Evolutionary conservation across 2,797 vertebrate genomes (phyloP).

Genomic region (Halcyon chelicuti): DNA sequence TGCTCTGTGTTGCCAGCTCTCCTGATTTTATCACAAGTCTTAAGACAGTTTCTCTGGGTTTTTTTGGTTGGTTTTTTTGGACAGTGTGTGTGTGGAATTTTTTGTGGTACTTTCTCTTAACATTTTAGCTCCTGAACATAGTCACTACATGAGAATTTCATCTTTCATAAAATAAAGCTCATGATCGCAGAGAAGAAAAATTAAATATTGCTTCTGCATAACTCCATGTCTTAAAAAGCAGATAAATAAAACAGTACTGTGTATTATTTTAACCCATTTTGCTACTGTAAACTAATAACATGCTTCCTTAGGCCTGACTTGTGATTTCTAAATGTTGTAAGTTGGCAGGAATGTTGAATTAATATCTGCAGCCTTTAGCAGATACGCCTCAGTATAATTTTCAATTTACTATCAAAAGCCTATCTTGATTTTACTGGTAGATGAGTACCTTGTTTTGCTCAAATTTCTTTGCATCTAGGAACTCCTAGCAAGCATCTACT

Average conservation of each 20-base stretch:
- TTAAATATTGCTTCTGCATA: neutral
- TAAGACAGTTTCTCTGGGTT: neutral
- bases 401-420: neutral
- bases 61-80: no score
- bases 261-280: neutral
- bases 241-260: neutral
- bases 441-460: neutral
- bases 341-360: neutral
- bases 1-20: neutral
- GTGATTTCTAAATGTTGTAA: neutral
- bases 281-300: neutral
- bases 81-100: no score
- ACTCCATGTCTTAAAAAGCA: neutral
- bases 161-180: neutral
- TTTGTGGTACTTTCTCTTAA: neutral
- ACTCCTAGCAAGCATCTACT: neutral
- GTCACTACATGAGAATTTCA: neutral
- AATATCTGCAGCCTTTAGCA: neutral
- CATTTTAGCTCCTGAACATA: neutral
- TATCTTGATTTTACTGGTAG: constrained; percentile 2
- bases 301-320: neutral
- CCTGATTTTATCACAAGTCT: neutral
- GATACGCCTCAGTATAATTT: neutral
- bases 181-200: neutral
- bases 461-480: constrained; percentile 9